A percentile compares a stretch with the other conserved stretches of the same genome.
phyloP scores from a whole-genome alignment of 2,113 vertebrate genomes.

The Procavia capensis region DNA sequence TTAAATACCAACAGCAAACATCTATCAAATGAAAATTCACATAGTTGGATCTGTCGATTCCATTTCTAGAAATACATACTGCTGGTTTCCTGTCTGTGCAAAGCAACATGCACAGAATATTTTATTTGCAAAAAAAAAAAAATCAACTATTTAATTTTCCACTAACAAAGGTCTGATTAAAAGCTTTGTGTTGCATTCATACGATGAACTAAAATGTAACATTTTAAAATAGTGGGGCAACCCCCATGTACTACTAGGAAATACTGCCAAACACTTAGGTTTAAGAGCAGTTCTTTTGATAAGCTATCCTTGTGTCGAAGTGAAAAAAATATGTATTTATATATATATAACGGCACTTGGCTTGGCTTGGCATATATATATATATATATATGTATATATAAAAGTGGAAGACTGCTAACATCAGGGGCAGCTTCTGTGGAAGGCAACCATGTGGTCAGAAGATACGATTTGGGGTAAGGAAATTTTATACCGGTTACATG shows the following conservation, averaged over 20 bases:
- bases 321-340: neutral
- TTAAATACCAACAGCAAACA: conserved; percentile 25
- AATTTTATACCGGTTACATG: neutral
- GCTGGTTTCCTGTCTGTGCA: neutral
- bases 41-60: conserved; percentile 17
- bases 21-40: neutral
- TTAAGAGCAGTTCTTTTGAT: neutral
- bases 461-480: neutral
- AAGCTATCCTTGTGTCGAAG: neutral
- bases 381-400: too few relatives aligned
- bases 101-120: neutral
- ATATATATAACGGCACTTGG: too few relatives aligned
- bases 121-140: neutral
- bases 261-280: neutral
- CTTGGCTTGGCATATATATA: too few relatives aligned
- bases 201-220: neutral
- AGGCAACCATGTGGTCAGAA: neutral
- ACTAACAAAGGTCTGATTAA: neutral
- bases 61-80: neutral
- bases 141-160: neutral
- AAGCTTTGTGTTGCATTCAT: neutral
- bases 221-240: neutral
- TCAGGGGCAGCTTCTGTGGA: neutral
- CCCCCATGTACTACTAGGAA: neutral
- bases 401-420: neutral